Percentiles rank a stretch among this genome's conserved stretches.
phyloP scores from a whole-genome alignment of 2,797 vertebrate genomes.

The Dicrostonyx torquatus region DNA sequence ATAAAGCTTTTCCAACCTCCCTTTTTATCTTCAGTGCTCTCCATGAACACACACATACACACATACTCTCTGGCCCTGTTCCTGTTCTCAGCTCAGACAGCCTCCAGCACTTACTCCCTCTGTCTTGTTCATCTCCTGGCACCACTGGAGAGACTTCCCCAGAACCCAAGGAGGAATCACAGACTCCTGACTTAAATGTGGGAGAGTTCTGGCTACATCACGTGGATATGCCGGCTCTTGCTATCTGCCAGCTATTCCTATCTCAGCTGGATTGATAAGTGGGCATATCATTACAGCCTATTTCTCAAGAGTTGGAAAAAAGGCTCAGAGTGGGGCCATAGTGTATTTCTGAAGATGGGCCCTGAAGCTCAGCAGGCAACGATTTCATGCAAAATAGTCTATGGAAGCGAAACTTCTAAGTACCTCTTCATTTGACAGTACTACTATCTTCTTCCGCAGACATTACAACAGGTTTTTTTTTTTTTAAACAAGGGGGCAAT shows the following conservation, averaged over 20 bases:
- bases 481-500: conserved; percentile 64
- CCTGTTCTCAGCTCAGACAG: neutral
- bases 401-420: neutral
- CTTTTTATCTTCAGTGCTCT: neutral
- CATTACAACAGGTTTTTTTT: conserved; percentile 52
- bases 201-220: neutral
- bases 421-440: conserved; percentile 7
- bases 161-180: neutral
- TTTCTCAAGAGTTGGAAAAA: neutral
- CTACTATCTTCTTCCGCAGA: conserved; percentile 34
- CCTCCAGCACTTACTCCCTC: neutral
- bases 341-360: neutral
- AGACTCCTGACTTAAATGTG: neutral
- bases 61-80: neutral
- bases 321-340: neutral
- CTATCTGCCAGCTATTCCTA: neutral
- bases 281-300: neutral
- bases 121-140: neutral
- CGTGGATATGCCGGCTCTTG: neutral
- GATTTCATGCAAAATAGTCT: neutral
- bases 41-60: neutral
- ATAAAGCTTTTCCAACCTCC: conserved; percentile 3
- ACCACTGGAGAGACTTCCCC: neutral
- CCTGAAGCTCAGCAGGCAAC: conserved; percentile 9
- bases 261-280: neutral